Percentiles rank a stretch among this genome's conserved stretches.
phyloP scores from a whole-genome alignment of 1,140 invertebrate genomes.

The Lycorma delicatula region DNA sequence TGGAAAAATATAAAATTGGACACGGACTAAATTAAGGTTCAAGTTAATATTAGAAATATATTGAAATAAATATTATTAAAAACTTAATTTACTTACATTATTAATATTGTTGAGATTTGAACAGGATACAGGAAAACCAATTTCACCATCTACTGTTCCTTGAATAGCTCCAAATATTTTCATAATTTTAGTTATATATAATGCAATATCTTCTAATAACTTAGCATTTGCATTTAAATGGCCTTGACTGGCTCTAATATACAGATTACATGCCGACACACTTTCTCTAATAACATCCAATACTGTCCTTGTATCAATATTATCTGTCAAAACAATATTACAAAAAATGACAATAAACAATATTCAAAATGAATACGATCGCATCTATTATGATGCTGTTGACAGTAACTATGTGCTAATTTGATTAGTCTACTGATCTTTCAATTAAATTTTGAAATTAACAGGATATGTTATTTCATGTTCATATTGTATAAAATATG shows the following conservation, averaged over 20 bases:
- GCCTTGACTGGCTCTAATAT: constrained; percentile 62
- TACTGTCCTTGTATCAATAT: constrained; percentile 83
- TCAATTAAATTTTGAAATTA: too few relatives aligned
- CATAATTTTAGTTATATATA: constrained; percentile 80
- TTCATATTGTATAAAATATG: too few relatives aligned
- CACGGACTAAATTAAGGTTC: too few relatives aligned
- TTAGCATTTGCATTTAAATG: constrained; percentile 37
- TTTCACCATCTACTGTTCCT: constrained; percentile 52
- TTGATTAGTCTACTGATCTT: too few relatives aligned
- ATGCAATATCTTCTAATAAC: constrained; percentile 56
- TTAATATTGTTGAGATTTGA: constrained; percentile 32
- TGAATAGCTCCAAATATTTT: constrained; percentile 82
- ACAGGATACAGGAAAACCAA: constrained; percentile 66
- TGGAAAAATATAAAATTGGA: too few relatives aligned
- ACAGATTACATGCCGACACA: constrained; percentile 73
- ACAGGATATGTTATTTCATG: too few relatives aligned
- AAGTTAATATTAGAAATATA: too few relatives aligned
- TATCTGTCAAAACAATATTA: constrained; percentile 63
- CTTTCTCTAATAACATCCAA: constrained; percentile 78
- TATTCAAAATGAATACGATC: too few relatives aligned
- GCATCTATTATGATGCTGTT: too few relatives aligned
- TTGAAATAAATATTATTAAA: not conserved
- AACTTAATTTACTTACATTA: constrained; percentile 42
- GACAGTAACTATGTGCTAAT: too few relatives aligned
- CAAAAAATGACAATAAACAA: too few relatives aligned